Evolutionary conservation across 2,888 invertebrate genomes (phyloP), one percentile per base, ranked within the genome.

Genomic region (Lithophane socia): DNA sequence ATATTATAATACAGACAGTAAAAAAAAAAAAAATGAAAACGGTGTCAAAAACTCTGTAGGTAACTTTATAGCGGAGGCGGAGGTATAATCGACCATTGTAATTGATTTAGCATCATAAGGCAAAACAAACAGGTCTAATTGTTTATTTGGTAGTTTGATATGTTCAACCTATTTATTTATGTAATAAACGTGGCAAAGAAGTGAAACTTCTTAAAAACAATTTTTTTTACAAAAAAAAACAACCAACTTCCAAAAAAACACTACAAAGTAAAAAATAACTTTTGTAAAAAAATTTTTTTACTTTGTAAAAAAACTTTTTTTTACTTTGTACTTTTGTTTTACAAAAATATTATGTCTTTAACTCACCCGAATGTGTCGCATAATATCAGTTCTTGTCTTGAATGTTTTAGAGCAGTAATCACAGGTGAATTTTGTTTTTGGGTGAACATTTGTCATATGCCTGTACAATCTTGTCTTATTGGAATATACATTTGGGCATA

Each of bases 351-450:
- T 3, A 49, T 18, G 5, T 56, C 1, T 68, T 16, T 24, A n/a
- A 76, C 83, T 83, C 70, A 83, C 83, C 67, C 83, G 76, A 18
- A 83, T 21, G 64, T 83, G 83, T 42, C 65, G 76, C 5, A 0
- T 3, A 3, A 83, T 0, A 5, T 69, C 84, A 10, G 0, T 0
- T 66, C 8, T 84, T 29, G 56, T 65, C 42, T 81, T 81, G 54
- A 68, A 79, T 69, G 0, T 13, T 73, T 81, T 81, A 44, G 84
- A 84, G 68, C 81, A 81, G 56, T 84, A 79, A 73, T 84, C 84
- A 66, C 81, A 81, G 7, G 24, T 79, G 0, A 2, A 18, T 0
- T 0, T 56, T 7, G 0, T 44, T 21, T 60, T 73, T 44, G 68
- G 13, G 52, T 81, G 81, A n/a, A 68, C 68, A 0, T 0, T 5